Conservation (phyloP, 2,888 invertebrate species). For the Dicycla oo region DNA sequence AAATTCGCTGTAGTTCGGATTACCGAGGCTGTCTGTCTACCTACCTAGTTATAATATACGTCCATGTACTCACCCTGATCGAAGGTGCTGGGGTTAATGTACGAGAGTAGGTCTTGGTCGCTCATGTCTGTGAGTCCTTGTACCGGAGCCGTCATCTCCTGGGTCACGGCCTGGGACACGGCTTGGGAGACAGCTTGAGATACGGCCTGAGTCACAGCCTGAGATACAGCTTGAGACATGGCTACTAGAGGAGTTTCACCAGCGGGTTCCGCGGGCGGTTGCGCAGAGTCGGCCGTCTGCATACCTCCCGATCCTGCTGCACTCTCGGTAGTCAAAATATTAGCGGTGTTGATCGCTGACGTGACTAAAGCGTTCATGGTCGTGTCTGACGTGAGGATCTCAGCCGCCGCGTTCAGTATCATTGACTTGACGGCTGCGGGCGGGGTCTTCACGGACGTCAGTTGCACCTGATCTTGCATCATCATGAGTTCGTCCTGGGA, state of each 20-base stretch:
- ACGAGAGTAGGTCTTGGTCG: conserved; percentile 96
- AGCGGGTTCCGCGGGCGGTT: conserved; percentile 79
- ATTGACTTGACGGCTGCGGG: conserved; percentile 93
- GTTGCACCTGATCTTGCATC: conserved; percentile 81
- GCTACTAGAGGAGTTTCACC: conserved; percentile 83
- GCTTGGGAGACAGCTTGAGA: conserved; percentile 87
- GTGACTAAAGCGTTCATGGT: conserved; percentile 91
- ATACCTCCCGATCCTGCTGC: conserved; percentile 68
- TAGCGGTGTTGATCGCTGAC: conserved; percentile 88
- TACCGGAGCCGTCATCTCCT: conserved; percentile 91
- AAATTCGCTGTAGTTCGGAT: conserved; percentile 54
- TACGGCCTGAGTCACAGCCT: conserved; percentile 87
- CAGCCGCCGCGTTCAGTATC: conserved; percentile 93
- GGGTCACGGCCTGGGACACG: conserved; percentile 86
- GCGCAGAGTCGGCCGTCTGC: conserved; percentile 70
- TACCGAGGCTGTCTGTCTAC: conserved; percentile 44
- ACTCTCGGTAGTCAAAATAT: conserved; percentile 83
- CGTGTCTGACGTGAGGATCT: conserved; percentile 92
- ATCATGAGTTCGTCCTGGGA: conserved; percentile 83
- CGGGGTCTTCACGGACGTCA: conserved; percentile 88
- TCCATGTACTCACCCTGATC: conserved; percentile 93
- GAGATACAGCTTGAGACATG: conserved; percentile 89
- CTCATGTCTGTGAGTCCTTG: conserved; percentile 95
- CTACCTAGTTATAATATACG: conserved; percentile 72
- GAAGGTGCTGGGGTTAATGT: conserved; percentile 97